Conservation (phyloP, 2,797 vertebrate genomes). For the Sardinella longiceps region DNA sequence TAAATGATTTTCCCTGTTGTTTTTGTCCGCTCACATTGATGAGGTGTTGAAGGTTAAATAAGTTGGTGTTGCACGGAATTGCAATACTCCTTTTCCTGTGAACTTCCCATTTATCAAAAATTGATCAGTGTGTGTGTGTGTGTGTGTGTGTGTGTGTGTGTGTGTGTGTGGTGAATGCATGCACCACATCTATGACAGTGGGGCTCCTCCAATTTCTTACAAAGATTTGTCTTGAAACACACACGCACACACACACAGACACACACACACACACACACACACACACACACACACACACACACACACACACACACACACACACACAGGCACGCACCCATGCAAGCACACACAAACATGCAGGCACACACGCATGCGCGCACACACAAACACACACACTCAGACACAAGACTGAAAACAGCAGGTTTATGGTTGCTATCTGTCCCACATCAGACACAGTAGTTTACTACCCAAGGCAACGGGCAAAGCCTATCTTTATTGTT, state of each 20-base stretch:
- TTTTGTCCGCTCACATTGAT: background rate
- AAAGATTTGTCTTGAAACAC: background rate
- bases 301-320: background rate
- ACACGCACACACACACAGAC: background rate
- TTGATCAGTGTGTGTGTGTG: background rate
- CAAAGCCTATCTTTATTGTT: constrained; percentile 13
- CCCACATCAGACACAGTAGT: background rate
- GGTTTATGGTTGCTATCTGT: background rate
- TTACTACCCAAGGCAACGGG: constrained; percentile 1
- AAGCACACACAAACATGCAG: background rate
- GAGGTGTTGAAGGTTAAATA: background rate
- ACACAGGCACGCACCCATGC: too few species aligned
- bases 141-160: background rate
- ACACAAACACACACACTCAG: background rate
- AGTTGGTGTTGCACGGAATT: background rate
- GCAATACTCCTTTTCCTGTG: background rate
- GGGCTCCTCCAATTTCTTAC: background rate
- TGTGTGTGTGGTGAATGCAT: background rate
- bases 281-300: background rate
- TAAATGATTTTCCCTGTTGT: background rate
- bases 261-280: too few species aligned
- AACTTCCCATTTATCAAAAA: background rate
- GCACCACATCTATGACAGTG: background rate
- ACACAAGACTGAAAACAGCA: background rate
- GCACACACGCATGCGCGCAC: background rate